These are phyloP conservation scores for Babylonia areolata DNA, from an alignment of 1,140 invertebrate species.

Conservation along the genomic window DNA sequence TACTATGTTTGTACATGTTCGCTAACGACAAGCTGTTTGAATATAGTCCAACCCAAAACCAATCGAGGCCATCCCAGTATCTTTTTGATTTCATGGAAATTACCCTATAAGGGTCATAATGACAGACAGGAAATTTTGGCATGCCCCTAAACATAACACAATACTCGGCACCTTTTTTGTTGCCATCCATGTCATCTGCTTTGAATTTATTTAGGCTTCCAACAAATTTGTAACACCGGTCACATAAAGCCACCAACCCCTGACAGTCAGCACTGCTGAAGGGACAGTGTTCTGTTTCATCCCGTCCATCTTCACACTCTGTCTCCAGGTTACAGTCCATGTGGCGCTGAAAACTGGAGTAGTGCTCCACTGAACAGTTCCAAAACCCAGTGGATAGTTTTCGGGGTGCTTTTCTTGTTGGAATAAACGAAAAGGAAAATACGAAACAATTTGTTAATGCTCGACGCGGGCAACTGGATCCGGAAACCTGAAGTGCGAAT, in stretches of 20 bases:
- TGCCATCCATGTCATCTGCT: too few species aligned
- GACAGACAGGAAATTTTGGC: neutral
- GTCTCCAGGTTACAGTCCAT: constrained; percentile 3
- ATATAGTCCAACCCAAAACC: neutral
- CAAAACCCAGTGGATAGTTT: neutral
- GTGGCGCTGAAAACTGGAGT: constrained; percentile 14
- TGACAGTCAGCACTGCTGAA: neutral
- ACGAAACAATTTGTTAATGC: neutral
- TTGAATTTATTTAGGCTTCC: neutral
- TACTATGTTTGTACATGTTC: neutral
- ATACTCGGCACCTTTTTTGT: neutral
- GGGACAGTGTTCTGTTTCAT: constrained; percentile 8
- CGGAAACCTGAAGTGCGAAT: too few species aligned
- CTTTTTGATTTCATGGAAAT: neutral
- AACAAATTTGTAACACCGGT: neutral
- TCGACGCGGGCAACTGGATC: neutral
- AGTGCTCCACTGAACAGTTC: constrained; percentile 19
- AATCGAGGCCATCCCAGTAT: neutral
- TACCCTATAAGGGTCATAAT: neutral
- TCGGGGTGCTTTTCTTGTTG: neutral
- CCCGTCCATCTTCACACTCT: constrained; percentile 7
- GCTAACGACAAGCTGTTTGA: neutral
- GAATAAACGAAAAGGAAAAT: neutral
- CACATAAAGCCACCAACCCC: neutral
- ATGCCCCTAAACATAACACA: neutral